Percentiles rank a stretch among this genome's conserved stretches.
Evolutionary conservation across 2,888 invertebrate genomes (phyloP).

Genomic region (Cerceris rybyensis): DNA sequence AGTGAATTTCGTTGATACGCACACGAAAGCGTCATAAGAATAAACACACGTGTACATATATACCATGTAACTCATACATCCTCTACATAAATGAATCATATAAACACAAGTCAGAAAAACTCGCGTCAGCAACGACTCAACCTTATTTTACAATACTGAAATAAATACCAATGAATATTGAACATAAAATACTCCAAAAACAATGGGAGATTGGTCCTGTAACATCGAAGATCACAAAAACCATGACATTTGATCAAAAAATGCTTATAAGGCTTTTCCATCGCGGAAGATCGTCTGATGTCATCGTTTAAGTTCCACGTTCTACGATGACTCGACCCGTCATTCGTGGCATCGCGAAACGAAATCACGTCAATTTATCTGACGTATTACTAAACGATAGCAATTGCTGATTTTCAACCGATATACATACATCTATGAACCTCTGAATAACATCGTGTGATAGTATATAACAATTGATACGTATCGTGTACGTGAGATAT

Average conservation of each 20-base stretch:
- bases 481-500: background rate
- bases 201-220: background rate
- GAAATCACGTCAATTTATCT: conserved; percentile 61
- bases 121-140: too few relatives aligned
- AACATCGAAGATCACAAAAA: background rate
- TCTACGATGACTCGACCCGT: conserved; percentile 13
- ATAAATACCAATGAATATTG: too few relatives aligned
- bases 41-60: too few relatives aligned
- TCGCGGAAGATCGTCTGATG: conserved; percentile 34
- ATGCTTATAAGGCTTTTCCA: conserved; percentile 10
- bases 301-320: conserved; percentile 38
- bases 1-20: conserved; percentile 16
- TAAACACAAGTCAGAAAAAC: too few relatives aligned
- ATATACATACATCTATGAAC: background rate
- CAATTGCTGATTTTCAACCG: conserved; percentile 56
- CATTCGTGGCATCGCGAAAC: conserved; percentile 23
- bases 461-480: conserved; percentile 2
- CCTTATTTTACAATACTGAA: too few relatives aligned
- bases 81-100: too few relatives aligned
- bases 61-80: too few relatives aligned
- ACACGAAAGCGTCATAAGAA: background rate
- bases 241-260: conserved; percentile 8
- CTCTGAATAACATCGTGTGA: conserved; percentile 1
- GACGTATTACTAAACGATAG: conserved; percentile 69
- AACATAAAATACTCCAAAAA: too few relatives aligned